Evolutionary conservation across 2,113 vertebrate genomes (phyloP).

Genomic region (Acanthisitta chloris): DNA sequence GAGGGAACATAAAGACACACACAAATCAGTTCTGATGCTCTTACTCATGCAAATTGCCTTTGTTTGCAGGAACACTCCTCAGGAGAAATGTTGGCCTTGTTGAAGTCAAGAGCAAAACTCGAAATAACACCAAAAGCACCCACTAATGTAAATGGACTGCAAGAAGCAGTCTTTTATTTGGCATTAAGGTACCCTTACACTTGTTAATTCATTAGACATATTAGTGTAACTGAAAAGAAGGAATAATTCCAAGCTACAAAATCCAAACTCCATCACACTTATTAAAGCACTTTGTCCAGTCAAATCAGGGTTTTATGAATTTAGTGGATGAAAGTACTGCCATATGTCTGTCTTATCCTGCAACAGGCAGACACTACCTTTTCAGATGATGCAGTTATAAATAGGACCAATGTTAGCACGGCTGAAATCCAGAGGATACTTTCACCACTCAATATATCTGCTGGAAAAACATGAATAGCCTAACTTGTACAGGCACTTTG

Average conservation of each 20-base stretch:
- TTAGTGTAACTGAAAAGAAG: slow-evolving; percentile 33
- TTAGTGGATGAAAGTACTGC: not conserved
- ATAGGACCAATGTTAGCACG: not conserved
- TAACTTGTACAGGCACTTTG: not conserved
- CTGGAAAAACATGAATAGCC: not conserved
- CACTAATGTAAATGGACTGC: not conserved
- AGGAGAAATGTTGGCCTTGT: not conserved
- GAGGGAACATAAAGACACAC: not conserved
- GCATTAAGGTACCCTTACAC: not conserved
- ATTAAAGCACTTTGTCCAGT: slow-evolving; percentile 44
- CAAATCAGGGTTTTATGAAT: not conserved
- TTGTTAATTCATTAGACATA: slow-evolving; percentile 60
- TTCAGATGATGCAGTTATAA: slow-evolving; percentile 3
- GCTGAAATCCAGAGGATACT: slow-evolving; percentile 22
- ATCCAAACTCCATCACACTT: slow-evolving; percentile 33
- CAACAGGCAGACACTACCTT: not conserved
- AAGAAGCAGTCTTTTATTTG: not conserved
- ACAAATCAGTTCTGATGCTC: not conserved
- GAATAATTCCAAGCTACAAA: slow-evolving; percentile 40
- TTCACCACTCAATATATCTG: not conserved
- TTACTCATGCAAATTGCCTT: not conserved
- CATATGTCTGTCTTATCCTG: not conserved
- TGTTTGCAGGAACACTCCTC: not conserved
- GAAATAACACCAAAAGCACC: not conserved
- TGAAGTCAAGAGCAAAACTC: not conserved